Evolutionary conservation across 2,113 vertebrate species (phyloP), one percentile per base, ranked within the genome.

Genomic region (Austrofundulus limnaeus): DNA sequence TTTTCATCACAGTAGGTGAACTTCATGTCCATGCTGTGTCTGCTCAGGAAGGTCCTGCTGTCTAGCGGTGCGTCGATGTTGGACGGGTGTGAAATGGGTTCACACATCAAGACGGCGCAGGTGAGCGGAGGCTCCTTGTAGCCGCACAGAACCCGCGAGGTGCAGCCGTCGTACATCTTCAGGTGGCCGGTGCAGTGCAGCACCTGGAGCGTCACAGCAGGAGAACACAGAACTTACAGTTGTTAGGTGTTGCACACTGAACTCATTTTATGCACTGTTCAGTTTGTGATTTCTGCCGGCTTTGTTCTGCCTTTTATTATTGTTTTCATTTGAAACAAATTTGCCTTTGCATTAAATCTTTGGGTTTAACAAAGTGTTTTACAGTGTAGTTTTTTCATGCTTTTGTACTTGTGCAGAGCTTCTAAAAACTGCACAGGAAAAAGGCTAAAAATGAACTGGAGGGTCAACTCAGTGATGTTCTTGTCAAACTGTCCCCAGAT

Each of bases 1-100:
- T 96, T 95, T 77, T 98, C 96, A 39, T 99, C 97, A 2, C 97
- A 99, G 87, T 97, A 98, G 72, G 95, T 98, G 87, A 97, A 99
- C 86, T 98, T 99, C 97, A 99, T 99, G 90, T 99, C 97, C 97
- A 99, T 99, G 92, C 95, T 96, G 72, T 99, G 97, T 72, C 97
- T 91, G 85, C 96, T 99, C 72, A 99, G 92, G 87, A 98, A 99
- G 24, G 96, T 96, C 89, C 92, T 96, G 92, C 96, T 96, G 92
- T 99, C 97, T 80, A 98, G 87, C 0, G 96, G 97, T n/a, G 94
- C 96, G 82, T 99, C 95, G 1, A 98, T 96, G 90, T 94, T 96
- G 78, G 96, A 96, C 0, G 97, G 97, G 82, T 99, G 97, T 8
- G 95, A 94, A 81, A 99, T 95, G 0, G 96, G 97, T 42, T 96